Evolutionary conservation across 1,140 invertebrate genomes (phyloP), one percentile per base, ranked within the genome.

Genomic region (Hycleus phaleratus): DNA sequence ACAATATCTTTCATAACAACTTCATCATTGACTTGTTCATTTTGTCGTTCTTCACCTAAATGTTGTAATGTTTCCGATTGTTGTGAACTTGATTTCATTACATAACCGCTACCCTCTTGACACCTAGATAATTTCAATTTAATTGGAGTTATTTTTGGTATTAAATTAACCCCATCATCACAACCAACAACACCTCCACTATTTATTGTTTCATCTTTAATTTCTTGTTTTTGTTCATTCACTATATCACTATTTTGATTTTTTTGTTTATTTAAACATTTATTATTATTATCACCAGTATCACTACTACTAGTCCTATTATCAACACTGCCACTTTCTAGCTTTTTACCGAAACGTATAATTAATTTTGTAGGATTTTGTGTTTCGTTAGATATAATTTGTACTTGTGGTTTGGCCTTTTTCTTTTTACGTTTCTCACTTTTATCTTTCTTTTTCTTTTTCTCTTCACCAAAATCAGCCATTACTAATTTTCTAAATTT

Each of bases 401-500:
- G 77, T 6, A 84, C 77, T 63, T 80, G 77, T 8, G 64, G 66
- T 59, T 82, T 82, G 26, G 81, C 79, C 64, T 83, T 84, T 64
- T 85, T 85, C 65, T 83, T 83, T 66, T 85, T 85, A 49, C 82
- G 77, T 63, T 81, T 82, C 40, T 81, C 77, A 58, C 78, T 81
- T 60, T 82, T 86, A 45, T 84, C 77, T 56, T 75, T 79, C 61
- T 82, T 83, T 60, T 81, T 83, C 9, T 79, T 76, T 54, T 83
- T 82, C 53, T 78, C 75, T 54, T 87, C 82, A 46, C 82, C 82
- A 64, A 83, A 80, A 48, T 85, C 83, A 63, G 91, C 92, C 65
- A 86, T 86, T 7, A 88, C 85, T 78, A 82, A 84, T 46, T 85
- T 81, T n/a, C 91, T 78, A 71, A 83, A 93, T 67, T 91, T 91